Percentiles rank a stretch among this genome's conserved stretches.
These are phyloP conservation scores for Notospermus geniculatus DNA, from an alignment of 1,140 invertebrate genomes.

Conservation along the genomic window DNA sequence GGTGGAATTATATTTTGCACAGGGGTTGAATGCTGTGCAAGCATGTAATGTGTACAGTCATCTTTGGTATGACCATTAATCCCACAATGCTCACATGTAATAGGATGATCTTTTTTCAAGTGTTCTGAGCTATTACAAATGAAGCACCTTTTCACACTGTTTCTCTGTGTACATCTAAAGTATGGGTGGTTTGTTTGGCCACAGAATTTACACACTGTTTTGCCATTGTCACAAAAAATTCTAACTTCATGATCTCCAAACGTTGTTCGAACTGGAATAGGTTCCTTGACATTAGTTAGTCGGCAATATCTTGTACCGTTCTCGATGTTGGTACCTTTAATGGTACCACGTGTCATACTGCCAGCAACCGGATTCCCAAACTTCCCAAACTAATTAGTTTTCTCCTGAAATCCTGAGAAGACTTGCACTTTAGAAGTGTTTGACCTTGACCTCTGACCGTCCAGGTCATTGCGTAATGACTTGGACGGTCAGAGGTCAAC, in stretches of 20 bases:
- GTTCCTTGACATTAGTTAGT: neutral
- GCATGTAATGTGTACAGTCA: neutral
- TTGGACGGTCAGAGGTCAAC: too few species aligned
- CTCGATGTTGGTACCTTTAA: neutral
- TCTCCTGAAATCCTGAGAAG: too few species aligned
- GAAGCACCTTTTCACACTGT: neutral
- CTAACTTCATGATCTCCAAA: neutral
- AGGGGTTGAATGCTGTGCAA: neutral
- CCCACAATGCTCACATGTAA: neutral
- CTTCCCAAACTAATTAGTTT: too few species aligned
- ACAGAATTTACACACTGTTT: neutral
- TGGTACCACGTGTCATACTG: neutral
- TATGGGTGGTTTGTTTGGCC: neutral
- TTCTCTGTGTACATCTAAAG: neutral
- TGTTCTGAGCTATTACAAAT: neutral
- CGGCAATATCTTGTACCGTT: neutral
- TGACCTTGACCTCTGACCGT: too few species aligned
- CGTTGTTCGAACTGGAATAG: neutral
- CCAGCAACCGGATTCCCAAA: neutral
- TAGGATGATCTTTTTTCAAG: neutral
- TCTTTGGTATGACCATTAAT: neutral
- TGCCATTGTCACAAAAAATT: neutral
- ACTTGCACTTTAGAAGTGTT: too few species aligned
- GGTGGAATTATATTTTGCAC: too few species aligned
- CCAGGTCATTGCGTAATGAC: too few species aligned